These are phyloP conservation scores for Sceloporus tristichus DNA, from an alignment of 2,113 vertebrate species.

Conservation along the genomic window DNA sequence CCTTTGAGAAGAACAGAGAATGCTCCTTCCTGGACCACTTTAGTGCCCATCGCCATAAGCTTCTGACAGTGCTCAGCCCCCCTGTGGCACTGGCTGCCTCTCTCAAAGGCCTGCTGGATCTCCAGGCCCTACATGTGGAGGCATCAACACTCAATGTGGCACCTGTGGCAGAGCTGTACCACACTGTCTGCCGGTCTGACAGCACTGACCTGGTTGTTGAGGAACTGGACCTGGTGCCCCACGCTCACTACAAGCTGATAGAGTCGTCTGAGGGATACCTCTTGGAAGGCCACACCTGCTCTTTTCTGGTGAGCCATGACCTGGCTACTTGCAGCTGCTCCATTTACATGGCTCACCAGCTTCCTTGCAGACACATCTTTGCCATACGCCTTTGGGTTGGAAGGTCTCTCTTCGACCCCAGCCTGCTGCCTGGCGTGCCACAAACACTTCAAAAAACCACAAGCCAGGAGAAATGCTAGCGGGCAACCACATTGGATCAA, in stretches of 20 bases:
- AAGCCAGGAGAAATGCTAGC: background rate
- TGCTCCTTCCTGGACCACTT: constrained; percentile 41
- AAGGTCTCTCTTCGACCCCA: constrained; percentile 35
- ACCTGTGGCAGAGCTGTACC: constrained; percentile 14
- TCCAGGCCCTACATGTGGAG: constrained; percentile 33
- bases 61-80: background rate
- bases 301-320: constrained; percentile 37
- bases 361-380: constrained; percentile 51
- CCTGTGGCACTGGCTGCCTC: background rate
- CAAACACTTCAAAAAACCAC: background rate
- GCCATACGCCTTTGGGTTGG: constrained; percentile 45
- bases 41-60: constrained; percentile 31
- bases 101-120: constrained; percentile 29
- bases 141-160: background rate
- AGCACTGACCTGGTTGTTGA: background rate
- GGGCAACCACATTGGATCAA: no score
- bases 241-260: background rate
- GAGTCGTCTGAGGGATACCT: constrained; percentile 35
- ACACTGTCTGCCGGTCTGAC: background rate
- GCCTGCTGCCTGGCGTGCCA: background rate
- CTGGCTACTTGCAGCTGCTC: constrained; percentile 47
- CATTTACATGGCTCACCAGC: constrained; percentile 23
- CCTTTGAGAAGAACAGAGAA: constrained; percentile 25
- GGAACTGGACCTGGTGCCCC: constrained; percentile 29
- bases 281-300: constrained; percentile 20